phyloP scores from a whole-genome alignment of 64 coral and sea anemone species.

The Astreopora myriophthalma region DNA sequence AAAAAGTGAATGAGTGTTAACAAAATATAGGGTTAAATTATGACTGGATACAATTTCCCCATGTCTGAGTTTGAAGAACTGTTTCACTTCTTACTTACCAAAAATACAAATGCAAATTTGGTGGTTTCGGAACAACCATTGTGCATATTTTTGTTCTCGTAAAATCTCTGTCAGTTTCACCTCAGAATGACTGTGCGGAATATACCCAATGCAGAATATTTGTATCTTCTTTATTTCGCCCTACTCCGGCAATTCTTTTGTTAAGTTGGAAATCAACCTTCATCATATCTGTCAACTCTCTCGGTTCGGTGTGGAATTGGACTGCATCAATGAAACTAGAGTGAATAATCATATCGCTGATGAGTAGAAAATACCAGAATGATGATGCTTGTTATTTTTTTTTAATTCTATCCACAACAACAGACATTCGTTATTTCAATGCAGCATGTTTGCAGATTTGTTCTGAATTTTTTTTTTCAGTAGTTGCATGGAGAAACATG shows the following conservation, averaged over 20 bases:
- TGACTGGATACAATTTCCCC: no score
- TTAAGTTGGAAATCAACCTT: background rate
- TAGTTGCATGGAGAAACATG: background rate
- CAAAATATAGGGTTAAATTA: no score
- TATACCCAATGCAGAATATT: slow-evolving; percentile 13
- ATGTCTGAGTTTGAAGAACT: no score
- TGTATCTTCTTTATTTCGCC: background rate
- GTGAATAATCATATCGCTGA: background rate
- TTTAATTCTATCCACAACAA: background rate
- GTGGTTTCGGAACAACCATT: background rate
- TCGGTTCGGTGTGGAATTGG: background rate
- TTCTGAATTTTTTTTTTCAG: background rate
- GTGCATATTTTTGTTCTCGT: background rate
- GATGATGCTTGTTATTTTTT: background rate
- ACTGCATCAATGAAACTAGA: slow-evolving; percentile 13
- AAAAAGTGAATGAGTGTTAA: no score
- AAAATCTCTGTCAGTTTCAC: background rate
- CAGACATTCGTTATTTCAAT: background rate
- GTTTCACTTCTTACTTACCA: slow-evolving; percentile 18
- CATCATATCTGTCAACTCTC: background rate
- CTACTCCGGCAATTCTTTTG: background rate
- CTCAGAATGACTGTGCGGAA: background rate
- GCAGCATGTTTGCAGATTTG: background rate
- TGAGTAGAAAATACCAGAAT: background rate
- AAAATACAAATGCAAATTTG: background rate